Evolutionary conservation across 1,140 invertebrate genomes (phyloP).

Genomic region (Microvelia longipes): DNA sequence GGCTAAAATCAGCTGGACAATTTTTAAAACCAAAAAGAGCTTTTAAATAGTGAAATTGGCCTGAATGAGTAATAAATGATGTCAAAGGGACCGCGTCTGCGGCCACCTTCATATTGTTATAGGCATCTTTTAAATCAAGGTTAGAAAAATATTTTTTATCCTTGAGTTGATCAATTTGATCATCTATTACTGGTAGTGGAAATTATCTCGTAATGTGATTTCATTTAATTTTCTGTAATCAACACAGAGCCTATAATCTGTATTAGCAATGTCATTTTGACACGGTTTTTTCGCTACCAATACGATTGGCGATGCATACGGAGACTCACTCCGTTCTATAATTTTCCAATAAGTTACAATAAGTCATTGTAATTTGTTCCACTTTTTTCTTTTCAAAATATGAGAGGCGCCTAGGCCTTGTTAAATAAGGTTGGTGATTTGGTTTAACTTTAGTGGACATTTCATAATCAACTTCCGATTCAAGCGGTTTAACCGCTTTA

Average conservation of each 20-base stretch:
- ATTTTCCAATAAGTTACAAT: background rate
- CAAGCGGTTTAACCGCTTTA: background rate
- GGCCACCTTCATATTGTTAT: background rate
- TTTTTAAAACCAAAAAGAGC: background rate
- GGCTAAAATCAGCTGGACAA: background rate
- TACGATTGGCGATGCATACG: background rate
- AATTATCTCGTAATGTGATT: slow-evolving; percentile 30
- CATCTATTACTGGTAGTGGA: slow-evolving; percentile 35
- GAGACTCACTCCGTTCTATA: background rate
- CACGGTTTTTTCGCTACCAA: background rate
- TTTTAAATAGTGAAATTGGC: background rate
- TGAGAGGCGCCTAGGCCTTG: background rate
- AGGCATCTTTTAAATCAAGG: slow-evolving; percentile 15
- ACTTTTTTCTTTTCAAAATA: background rate
- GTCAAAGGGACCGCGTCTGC: background rate
- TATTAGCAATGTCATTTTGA: background rate
- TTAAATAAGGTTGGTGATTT: background rate
- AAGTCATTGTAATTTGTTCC: background rate
- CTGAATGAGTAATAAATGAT: background rate
- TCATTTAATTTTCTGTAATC: slow-evolving; percentile 35
- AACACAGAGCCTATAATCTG: slow-evolving; percentile 24
- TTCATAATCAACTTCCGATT: background rate
- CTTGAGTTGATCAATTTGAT: slow-evolving; percentile 26
- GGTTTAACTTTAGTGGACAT: background rate
- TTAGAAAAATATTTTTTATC: slow-evolving; percentile 14